phyloP scores from a whole-genome alignment of 2,113 vertebrate genomes.

The Empidonax alnorum region DNA sequence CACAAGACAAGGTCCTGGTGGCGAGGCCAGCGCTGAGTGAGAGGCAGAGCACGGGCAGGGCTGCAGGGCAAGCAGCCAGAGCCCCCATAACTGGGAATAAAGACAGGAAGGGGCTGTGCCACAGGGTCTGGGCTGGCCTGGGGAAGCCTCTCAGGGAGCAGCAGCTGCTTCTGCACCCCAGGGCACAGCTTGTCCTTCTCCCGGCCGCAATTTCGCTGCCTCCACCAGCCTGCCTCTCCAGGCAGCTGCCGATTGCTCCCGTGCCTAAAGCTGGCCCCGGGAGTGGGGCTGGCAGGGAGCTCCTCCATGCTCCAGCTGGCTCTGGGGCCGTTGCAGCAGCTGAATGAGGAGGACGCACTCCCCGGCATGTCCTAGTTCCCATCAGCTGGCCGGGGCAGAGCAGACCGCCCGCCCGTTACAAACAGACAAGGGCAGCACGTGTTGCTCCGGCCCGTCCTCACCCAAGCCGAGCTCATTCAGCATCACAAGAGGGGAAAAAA shows the following conservation, averaged over 20 bases:
- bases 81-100: background rate
- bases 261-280: background rate
- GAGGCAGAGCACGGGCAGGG: background rate
- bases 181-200: background rate
- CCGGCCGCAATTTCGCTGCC: background rate
- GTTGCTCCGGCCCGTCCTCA: background rate
- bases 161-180: slow-evolving; percentile 22
- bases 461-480: background rate
- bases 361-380: slow-evolving; percentile 54
- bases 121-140: background rate
- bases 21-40: accelerated
- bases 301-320: slow-evolving; percentile 33
- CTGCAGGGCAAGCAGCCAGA: background rate
- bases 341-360: background rate
- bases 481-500: background rate
- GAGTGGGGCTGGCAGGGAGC: slow-evolving; percentile 4
- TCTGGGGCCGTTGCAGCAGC: background rate
- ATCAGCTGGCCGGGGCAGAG: background rate
- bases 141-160: slow-evolving; percentile 9
- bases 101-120: background rate
- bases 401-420: background rate
- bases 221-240: background rate
- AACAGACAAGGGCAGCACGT: background rate
- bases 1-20: accelerated
- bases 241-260: background rate